Evolutionary conservation across 2,797 vertebrate genomes (phyloP).

Genomic region (Spinus pinus): DNA sequence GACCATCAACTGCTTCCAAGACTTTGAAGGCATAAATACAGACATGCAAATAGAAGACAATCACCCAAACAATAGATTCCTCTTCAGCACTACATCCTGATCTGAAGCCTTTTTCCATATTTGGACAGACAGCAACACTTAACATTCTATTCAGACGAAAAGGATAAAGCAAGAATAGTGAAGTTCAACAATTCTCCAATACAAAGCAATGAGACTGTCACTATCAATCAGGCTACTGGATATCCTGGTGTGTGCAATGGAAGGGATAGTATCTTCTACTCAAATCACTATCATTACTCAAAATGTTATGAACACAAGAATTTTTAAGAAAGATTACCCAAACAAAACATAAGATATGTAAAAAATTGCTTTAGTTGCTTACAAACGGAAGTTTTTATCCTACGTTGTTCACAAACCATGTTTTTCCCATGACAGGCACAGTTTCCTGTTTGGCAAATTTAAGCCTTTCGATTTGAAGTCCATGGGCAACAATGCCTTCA

Average conservation of each 20-base stretch:
- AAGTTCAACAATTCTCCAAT: background rate
- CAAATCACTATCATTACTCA: background rate
- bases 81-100: background rate
- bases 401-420: background rate
- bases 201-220: background rate
- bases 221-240: background rate
- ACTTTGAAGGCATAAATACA: background rate
- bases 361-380: background rate
- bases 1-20: background rate
- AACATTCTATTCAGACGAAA: background rate
- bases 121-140: background rate
- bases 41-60: background rate
- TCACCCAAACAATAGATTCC: background rate
- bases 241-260: background rate
- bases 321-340: background rate
- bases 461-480: background rate
- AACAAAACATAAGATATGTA: background rate
- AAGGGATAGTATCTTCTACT: background rate
- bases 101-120: background rate
- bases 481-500: background rate
- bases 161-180: background rate
- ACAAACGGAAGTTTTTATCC: background rate
- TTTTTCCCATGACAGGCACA: background rate
- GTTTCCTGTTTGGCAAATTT: background rate
- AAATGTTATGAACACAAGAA: background rate